Percentiles rank a stretch among this genome's conserved stretches.
Evolutionary conservation across 2,888 invertebrate species (phyloP).

Genomic region (Pyrocoelia pectoralis): DNA sequence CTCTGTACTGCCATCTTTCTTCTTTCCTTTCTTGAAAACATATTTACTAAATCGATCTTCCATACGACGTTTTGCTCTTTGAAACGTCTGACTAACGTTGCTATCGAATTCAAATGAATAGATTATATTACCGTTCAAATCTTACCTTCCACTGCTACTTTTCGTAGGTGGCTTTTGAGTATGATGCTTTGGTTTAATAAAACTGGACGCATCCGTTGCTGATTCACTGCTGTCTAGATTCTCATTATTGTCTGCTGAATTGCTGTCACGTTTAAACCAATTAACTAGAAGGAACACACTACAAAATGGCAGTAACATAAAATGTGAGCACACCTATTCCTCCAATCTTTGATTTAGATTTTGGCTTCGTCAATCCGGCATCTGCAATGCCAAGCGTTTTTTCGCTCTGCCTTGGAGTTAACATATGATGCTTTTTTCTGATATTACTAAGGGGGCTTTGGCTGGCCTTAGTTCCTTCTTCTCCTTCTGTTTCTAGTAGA

Average conservation of each 20-base stretch:
- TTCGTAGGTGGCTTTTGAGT: conserved; percentile 51
- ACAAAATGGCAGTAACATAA: no score
- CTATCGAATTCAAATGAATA: conserved; percentile 39
- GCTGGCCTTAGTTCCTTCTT: conserved; percentile 75
- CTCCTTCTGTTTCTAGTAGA: conserved; percentile 80
- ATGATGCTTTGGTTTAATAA: conserved; percentile 60
- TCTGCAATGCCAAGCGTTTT: conserved; percentile 72
- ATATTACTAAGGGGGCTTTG: conserved; percentile 82
- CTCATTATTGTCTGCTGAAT: conserved; percentile 59
- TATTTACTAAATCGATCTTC: conserved; percentile 89
- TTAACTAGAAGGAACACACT: conserved; percentile 57
- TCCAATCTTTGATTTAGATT: conserved; percentile 69
- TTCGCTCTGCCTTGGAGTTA: conserved; percentile 87
- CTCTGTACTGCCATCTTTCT: conserved; percentile 87
- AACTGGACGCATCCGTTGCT: conserved; percentile 62
- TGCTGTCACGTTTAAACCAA: conserved; percentile 65
- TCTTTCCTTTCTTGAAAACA: conserved; percentile 85
- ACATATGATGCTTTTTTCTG: conserved; percentile 75
- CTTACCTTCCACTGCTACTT: conserved; percentile 45
- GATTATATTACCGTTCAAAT: not conserved
- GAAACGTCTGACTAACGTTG: conserved; percentile 72
- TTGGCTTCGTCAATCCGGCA: conserved; percentile 61
- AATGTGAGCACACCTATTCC: conserved; percentile 72
- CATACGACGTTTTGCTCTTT: conserved; percentile 86
- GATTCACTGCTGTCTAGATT: conserved; percentile 66